A percentile compares a stretch with the other conserved stretches of the same genome.
phyloP scores from a whole-genome alignment of 2,888 invertebrate genomes.

The Lasiommata megera region DNA sequence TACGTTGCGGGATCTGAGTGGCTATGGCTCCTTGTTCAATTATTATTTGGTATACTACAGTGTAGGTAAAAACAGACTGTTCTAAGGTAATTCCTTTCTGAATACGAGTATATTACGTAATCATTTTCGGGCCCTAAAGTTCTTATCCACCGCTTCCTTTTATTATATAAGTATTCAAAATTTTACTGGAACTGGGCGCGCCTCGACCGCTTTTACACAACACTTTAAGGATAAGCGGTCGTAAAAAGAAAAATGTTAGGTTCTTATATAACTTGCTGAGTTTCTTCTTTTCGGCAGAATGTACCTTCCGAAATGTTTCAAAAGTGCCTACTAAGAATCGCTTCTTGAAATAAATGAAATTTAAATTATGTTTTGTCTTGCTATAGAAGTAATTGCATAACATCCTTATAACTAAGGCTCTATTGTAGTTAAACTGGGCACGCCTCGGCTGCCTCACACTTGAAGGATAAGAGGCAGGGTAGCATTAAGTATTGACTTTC shows the following conservation, averaged over 20 bases:
- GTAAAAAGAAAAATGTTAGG: not conserved
- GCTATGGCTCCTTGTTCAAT: no score
- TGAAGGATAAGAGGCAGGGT: not conserved
- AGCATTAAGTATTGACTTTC: conserved; percentile 1
- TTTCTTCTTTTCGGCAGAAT: no score
- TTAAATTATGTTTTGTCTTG: not conserved
- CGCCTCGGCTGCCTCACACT: not conserved
- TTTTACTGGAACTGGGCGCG: not conserved
- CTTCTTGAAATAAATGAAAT: no score
- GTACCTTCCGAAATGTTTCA: no score
- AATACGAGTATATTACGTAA: no score
- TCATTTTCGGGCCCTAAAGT: not conserved
- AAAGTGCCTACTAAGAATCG: no score
- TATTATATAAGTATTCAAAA: conserved; percentile 4
- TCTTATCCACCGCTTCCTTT: not conserved
- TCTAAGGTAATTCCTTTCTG: no score
- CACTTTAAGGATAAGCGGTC: not conserved
- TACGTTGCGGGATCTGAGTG: no score
- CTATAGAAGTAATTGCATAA: not conserved
- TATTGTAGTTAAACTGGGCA: not conserved
- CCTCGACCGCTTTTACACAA: not conserved
- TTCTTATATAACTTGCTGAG: not conserved
- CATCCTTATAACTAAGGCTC: not conserved
- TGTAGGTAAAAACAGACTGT: no score
- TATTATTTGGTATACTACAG: no score